Base-by-base conservation (phyloP, 2,113 vertebrate genomes). In the Trichomycterus rosablanca region DNA sequence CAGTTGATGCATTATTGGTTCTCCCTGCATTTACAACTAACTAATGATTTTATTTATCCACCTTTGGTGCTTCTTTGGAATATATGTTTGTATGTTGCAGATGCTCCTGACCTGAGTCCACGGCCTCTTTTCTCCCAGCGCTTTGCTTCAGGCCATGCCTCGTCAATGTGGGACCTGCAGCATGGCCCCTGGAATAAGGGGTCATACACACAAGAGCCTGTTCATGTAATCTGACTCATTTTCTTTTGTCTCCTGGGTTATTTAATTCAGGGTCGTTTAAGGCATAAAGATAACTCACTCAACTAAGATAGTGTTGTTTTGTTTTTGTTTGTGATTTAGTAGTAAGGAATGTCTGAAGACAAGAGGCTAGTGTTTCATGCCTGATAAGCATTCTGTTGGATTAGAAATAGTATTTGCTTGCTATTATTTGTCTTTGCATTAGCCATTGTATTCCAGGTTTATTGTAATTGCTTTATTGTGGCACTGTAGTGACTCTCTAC, bases 91-190 rank as follows among this genome's bases (percentile, higher is more conserved):
- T 20, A 30, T 20, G 8, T 37, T 9, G 54, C 65, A 83, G 80
- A 84, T 51, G 59, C 70, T 37, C 67, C 77, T 24, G 81, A 84
- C 30, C 65, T 82, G 67, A 81, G 68, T 59, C 77, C 81, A 30
- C 71, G 75, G 18, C 75, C 83, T 0, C 39, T 71, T 15, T 81
- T 83, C 1, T 50, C 69, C 53, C 80, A 69, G 22, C 50, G 53
- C 1, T 14, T 56, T 1, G 7, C 22, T 10, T 14, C 22, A 50
- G 20, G 52, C 15, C 14, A 58, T 5, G 18, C 55, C 2, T 20
- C 35, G 30, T 62, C 51, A 37, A 32, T 63, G 32, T 60, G 66
- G 68, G 52, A 61, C 61, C n/a, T 70, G 70, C 58, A 52, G 10
- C 53, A 56, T 7, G 32, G 35, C 1, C 40, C 65, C 7, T 37